Percentiles rank a stretch among this genome's conserved stretches.
Conservation (phyloP, 2,888 invertebrate species). For the Prostheceraeus crozeri region DNA sequence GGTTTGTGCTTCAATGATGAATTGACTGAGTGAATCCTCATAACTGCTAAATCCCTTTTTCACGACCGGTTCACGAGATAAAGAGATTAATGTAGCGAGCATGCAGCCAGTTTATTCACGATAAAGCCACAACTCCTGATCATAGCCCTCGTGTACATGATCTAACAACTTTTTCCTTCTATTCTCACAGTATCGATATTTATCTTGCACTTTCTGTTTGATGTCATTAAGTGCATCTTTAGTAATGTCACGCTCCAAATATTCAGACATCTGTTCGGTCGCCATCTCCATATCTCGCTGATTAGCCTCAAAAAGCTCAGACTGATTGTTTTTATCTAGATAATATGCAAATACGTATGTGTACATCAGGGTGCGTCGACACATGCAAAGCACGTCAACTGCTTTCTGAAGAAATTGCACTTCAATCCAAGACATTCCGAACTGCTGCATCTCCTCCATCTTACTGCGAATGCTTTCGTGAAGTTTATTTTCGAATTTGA, state of each 20-base stretch:
- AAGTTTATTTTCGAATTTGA: constrained; percentile 92
- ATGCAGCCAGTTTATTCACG: too few relatives aligned
- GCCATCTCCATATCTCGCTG: constrained; percentile 94
- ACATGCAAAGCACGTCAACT: constrained; percentile 70
- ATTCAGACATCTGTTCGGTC: constrained; percentile 91
- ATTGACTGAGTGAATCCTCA: too few relatives aligned
- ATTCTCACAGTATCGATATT: constrained; percentile 96
- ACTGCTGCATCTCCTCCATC: constrained; percentile 99
- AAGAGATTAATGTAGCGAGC: too few relatives aligned
- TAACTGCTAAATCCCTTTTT: too few relatives aligned
- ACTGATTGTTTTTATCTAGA: constrained; percentile 92
- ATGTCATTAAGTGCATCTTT: constrained; percentile 90
- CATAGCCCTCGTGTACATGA: constrained; percentile 96
- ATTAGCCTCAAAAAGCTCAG: constrained; percentile 95
- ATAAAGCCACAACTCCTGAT: constrained; percentile 98
- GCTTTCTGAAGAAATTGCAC: constrained; percentile 96
- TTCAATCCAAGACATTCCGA: constrained; percentile 99
- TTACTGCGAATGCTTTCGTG: constrained; percentile 90
- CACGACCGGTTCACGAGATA: too few relatives aligned
- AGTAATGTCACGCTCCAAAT: constrained; percentile 92
- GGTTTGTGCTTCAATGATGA: too few relatives aligned
- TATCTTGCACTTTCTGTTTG: constrained; percentile 96
- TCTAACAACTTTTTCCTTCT: constrained; percentile 86
- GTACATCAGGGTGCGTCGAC: constrained; percentile 95
- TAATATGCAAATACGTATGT: constrained; percentile 99